Evolutionary conservation across 1,140 invertebrate genomes (phyloP), one percentile per base, ranked within the genome.

Genomic region (Eulimnadia texana): DNA sequence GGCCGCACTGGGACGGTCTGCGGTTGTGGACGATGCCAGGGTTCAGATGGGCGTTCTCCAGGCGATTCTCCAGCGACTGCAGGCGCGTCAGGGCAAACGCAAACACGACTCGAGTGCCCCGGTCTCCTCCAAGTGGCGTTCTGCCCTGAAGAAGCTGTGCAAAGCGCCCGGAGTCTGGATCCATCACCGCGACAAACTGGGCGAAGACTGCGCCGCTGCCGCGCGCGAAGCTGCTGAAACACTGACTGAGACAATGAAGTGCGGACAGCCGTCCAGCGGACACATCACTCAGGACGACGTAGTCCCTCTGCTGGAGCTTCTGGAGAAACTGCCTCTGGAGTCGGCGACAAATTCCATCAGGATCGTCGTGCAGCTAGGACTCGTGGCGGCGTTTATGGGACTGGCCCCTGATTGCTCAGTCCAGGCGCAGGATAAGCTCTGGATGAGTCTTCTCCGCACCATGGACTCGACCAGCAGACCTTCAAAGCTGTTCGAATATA

Each of bases 11-110:
- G 27, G 20, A 13, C 27, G 33, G 13, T 33, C 13, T 19, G 55
- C 22, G 11, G 28, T 57, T 9, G 29, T 33, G 13, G 55, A 57
- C 16, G 29, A 57, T 22, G 24, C 27, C 55, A 28, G 20, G 2
- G 27, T 57, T 16, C 55, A 57, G 22, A 57, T 57, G 55, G 33
- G 55, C 22, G 27, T 57, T 20, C 11, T 57, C n/a, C 33, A 33
- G n/a, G 23, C 55, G 3, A 27, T 57, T 22, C 33, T 57, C 20
- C 27, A 27, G 13, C 33, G 27, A 1, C 27, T 57, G 3, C 55
- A 57, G 27, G 55, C 27, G n/a, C 27, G 33, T 10, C 20, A 27
- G 20, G 13, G 55, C 16, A 57, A 57, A 20, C 6, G 55, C 27
- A 57, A 57, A 57, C n/a, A 27, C 6, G 55, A 57, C 22, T 27